These are phyloP conservation scores for Indri indri DNA, from an alignment of 2,113 vertebrate genomes.

Conservation along the genomic window DNA sequence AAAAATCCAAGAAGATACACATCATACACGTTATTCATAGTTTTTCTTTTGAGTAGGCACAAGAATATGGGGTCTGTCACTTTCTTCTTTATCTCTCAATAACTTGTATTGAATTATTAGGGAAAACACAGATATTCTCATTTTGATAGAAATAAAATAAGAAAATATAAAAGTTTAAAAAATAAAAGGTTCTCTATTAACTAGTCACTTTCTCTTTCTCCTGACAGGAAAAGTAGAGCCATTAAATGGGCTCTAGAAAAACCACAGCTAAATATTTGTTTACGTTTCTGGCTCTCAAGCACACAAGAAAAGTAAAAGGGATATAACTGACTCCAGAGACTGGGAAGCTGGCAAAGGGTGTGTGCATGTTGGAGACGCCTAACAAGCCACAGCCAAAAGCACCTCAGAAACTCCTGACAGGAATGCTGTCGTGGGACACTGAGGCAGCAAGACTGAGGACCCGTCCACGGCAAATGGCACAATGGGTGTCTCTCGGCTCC, in stretches of 20 bases:
- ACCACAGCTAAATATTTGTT: neutral
- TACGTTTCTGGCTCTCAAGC: neutral
- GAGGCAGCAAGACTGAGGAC: neutral
- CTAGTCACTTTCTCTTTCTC: neutral
- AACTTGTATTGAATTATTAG: neutral
- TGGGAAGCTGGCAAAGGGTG: neutral
- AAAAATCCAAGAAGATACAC: neutral
- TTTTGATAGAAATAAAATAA: neutral
- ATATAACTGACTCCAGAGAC: neutral
- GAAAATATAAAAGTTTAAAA: neutral
- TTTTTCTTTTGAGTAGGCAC: neutral
- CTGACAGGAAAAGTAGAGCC: neutral
- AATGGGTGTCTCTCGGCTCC: neutral
- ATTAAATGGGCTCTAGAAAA: neutral
- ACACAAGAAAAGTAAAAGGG: neutral
- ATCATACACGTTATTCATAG: neutral
- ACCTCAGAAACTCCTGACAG: neutral
- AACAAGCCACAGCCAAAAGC: neutral
- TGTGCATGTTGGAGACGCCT: neutral
- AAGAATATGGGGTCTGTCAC: neutral
- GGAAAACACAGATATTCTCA: neutral
- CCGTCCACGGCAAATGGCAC: fast-evolving
- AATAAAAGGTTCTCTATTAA: neutral
- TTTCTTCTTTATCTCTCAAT: neutral
- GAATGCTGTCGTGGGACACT: fast-evolving